Percentiles rank a stretch among this genome's conserved stretches.
phyloP scores from a whole-genome alignment of 2,113 vertebrate genomes.

The Syngnathus typhle region DNA sequence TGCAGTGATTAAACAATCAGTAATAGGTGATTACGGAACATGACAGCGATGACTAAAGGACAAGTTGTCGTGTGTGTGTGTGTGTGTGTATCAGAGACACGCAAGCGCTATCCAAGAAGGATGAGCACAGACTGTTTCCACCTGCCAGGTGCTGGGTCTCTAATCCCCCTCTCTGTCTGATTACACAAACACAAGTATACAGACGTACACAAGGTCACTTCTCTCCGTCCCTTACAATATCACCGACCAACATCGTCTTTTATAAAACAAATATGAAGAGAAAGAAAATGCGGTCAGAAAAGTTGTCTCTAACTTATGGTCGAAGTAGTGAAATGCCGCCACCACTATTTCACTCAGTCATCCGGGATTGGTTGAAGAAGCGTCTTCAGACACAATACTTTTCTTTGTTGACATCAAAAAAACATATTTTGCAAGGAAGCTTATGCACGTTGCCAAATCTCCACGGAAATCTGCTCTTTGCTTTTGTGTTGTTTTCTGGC shows the following conservation, averaged over 20 bases:
- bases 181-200: conserved; percentile 60
- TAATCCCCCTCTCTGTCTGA: conserved; percentile 69
- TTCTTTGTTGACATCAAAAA: conserved; percentile 29
- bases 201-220: conserved; percentile 67
- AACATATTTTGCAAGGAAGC: conserved; percentile 16
- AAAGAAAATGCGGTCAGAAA: conserved; percentile 15
- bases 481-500: conserved; percentile 9
- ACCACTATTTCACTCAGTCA: conserved; percentile 1
- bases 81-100: neutral
- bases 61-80: neutral
- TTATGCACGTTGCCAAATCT: conserved; percentile 10
- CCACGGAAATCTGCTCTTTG: neutral
- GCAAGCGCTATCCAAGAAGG: conserved; percentile 14
- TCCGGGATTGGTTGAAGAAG: conserved; percentile 13
- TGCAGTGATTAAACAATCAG: neutral
- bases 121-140: conserved; percentile 65
- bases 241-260: conserved; percentile 51
- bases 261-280: conserved; percentile 47
- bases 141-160: conserved; percentile 67
- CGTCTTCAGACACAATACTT: conserved; percentile 18
- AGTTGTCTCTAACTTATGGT: neutral
- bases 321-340: neutral
- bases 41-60: neutral
- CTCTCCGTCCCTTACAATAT: conserved; percentile 65
- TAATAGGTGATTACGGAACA: neutral